Evolutionary conservation across 2,113 vertebrate genomes (phyloP).

Genomic region (Leiothrix lutea): DNA sequence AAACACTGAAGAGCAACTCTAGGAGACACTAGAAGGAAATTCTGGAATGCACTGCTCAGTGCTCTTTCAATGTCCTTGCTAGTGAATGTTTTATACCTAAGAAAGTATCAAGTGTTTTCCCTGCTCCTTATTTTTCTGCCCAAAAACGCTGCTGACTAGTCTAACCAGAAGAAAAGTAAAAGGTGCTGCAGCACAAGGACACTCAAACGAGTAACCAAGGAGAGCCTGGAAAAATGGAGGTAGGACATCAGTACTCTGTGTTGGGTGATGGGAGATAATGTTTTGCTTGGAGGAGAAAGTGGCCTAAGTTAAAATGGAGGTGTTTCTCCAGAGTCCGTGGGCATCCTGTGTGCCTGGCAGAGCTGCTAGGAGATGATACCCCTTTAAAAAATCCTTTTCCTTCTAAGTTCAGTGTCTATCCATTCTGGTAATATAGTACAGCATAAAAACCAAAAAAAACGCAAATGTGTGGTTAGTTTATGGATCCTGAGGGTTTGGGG

Average conservation of each 20-base stretch:
- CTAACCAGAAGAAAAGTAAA: neutral
- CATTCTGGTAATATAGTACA: neutral
- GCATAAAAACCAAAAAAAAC: neutral
- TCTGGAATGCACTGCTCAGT: neutral
- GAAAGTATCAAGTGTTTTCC: neutral
- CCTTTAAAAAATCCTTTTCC: neutral
- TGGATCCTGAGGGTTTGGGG: neutral
- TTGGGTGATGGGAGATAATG: too few relatives aligned
- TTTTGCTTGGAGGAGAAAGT: neutral
- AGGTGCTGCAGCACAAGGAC: neutral
- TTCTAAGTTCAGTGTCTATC: neutral
- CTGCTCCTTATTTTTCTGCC: neutral
- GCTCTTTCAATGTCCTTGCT: neutral
- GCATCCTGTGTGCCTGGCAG: neutral
- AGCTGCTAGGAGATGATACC: neutral
- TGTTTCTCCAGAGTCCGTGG: neutral
- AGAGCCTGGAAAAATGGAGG: neutral
- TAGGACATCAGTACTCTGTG: neutral
- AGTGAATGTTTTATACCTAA: neutral
- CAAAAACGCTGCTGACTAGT: neutral
- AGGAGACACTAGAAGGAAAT: neutral
- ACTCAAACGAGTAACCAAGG: neutral
- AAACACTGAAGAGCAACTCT: neutral
- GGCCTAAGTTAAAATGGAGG: neutral
- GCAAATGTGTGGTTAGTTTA: neutral